Conservation (phyloP, 1,140 invertebrate species). For the Sycophila sp. region DNA sequence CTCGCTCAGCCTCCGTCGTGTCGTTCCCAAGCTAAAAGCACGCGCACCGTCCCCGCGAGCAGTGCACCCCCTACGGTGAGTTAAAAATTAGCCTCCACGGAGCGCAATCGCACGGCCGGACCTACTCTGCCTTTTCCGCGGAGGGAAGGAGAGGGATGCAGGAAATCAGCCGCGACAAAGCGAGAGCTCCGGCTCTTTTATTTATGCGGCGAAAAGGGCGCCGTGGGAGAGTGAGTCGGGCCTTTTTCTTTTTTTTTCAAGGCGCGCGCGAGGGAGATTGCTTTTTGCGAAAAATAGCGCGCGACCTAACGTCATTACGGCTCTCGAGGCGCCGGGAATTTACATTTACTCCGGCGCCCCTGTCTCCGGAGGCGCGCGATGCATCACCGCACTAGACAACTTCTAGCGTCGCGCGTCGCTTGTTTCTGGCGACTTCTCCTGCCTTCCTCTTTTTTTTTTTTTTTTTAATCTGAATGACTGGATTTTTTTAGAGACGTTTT, state of each 20-base stretch:
- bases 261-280: slow-evolving; percentile 38
- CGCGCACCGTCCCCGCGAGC: too few species aligned
- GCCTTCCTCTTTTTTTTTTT: neutral
- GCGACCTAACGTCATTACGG: slow-evolving; percentile 44
- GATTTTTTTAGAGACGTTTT: too few species aligned
- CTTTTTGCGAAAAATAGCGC: slow-evolving; percentile 45
- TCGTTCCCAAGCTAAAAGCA: too few species aligned
- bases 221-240: slow-evolving; percentile 13
- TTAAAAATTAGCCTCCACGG: too few species aligned
- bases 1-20: too few species aligned
- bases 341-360: slow-evolving; percentile 43
- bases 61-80: too few species aligned
- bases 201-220: slow-evolving; percentile 30
- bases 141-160: neutral
- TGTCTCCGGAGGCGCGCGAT: slow-evolving; percentile 4
- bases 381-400: neutral
- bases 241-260: neutral
- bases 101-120: neutral
- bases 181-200: slow-evolving; percentile 23
- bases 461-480: neutral
- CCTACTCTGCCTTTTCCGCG: neutral
- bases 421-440: neutral
- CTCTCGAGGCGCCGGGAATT: slow-evolving; percentile 33
- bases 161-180: slow-evolving; percentile 13
- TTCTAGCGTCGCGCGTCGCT: neutral